Evolutionary conservation across 1,140 invertebrate genomes (phyloP).

Genomic region (Halictus rubicundus): DNA sequence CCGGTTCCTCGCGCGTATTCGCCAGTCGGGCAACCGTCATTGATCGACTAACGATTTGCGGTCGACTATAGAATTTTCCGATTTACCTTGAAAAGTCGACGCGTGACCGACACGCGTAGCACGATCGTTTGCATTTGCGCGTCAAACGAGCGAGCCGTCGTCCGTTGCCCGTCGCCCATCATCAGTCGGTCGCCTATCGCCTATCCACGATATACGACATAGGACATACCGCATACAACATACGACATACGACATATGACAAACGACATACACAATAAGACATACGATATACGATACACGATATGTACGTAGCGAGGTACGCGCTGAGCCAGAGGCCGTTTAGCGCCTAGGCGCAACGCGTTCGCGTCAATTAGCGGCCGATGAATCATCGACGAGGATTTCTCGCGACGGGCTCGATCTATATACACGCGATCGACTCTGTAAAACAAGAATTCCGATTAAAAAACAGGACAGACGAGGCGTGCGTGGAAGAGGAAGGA

Average conservation of each 20-base stretch:
- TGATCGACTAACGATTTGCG: neutral
- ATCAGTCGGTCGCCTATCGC: no score
- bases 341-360: neutral
- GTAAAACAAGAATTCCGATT: neutral
- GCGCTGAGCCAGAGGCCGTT: neutral
- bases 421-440: neutral
- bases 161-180: no score
- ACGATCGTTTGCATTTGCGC: constrained; percentile 31
- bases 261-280: no score
- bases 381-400: neutral
- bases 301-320: constrained; percentile 20
- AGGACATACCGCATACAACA: no score
- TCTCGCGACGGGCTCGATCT: no score
- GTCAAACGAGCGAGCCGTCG: constrained; percentile 9
- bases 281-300: no score
- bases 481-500: neutral
- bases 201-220: no score
- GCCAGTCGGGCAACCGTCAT: neutral
- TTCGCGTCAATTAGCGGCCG: neutral
- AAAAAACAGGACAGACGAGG: neutral
- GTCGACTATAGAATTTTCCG: constrained; percentile 19
- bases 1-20: no score
- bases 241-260: no score
- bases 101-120: constrained; percentile 12
- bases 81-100: constrained; percentile 37